phyloP scores from a whole-genome alignment of 2,797 vertebrate genomes.

The Poecilia gillii region DNA sequence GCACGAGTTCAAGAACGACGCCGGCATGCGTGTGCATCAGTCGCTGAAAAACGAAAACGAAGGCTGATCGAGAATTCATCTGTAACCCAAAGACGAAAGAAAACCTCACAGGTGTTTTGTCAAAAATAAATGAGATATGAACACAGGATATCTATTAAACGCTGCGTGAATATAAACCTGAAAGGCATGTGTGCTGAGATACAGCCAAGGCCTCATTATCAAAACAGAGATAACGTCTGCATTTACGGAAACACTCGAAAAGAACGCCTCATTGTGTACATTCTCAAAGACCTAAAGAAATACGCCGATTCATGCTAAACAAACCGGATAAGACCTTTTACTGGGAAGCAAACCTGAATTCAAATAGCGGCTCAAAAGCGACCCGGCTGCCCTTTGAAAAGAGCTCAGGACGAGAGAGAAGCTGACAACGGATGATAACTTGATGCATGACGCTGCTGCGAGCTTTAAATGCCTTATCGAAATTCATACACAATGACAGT shows the following conservation, averaged over 20 bases:
- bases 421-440: conserved; percentile 64
- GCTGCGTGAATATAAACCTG: neutral
- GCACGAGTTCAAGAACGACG: conserved; percentile 17
- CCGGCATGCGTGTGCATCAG: neutral
- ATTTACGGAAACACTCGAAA: neutral
- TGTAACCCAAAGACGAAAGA: neutral
- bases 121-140: conserved; percentile 8
- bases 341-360: conserved; percentile 39
- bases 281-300: conserved; percentile 10
- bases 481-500: conserved; percentile 64
- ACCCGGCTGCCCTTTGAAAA: conserved; percentile 52
- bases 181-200: conserved; percentile 2
- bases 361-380: conserved; percentile 45
- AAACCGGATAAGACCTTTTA: conserved; percentile 37
- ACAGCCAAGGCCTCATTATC: neutral
- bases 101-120: conserved; percentile 14
- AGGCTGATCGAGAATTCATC: conserved; percentile 1
- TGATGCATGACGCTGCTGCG: conserved; percentile 56
- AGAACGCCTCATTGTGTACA: neutral
- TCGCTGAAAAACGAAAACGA: neutral
- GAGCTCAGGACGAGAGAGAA: conserved; percentile 49
- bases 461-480: conserved; percentile 75
- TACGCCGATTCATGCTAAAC: conserved; percentile 19
- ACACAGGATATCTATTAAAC: neutral
- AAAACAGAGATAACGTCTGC: conserved; percentile 8